phyloP scores from a whole-genome alignment of 2,113 vertebrate species.

The Aix galericulata region DNA sequence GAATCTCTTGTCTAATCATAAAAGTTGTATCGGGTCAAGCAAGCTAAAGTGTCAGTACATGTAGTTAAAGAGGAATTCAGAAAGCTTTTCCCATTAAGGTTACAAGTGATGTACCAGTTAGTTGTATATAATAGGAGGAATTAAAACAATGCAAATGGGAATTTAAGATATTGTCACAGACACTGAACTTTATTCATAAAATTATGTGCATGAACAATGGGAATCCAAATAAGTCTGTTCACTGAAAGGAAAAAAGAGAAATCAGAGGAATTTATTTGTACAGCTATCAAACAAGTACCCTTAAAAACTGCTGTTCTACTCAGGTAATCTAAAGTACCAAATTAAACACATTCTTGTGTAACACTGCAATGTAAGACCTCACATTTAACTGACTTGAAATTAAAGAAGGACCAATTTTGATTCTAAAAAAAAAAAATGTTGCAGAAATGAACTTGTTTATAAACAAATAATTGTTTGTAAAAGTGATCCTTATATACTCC shows the following conservation, averaged over 20 bases:
- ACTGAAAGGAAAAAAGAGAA: not conserved
- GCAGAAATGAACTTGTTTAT: not conserved
- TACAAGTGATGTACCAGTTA: not conserved
- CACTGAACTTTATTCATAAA: not conserved
- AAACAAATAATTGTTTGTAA: not conserved
- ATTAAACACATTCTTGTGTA: not conserved
- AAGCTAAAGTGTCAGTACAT: slow-evolving; percentile 38
- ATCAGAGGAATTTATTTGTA: not conserved
- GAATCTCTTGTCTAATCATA: slow-evolving; percentile 64
- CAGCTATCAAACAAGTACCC: not conserved
- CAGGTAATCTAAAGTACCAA: not conserved
- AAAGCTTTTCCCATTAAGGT: slow-evolving; percentile 7
- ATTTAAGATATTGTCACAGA: not conserved
- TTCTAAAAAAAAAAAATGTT: not conserved
- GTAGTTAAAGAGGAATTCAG: slow-evolving; percentile 35
- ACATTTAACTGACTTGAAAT: not conserved
- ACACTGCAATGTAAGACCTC: not conserved
- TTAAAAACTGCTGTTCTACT: not conserved
- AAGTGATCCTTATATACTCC: not conserved
- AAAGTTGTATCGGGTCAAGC: slow-evolving; percentile 41
- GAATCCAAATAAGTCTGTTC: not conserved
- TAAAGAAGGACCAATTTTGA: not conserved
- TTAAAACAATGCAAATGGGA: not conserved
- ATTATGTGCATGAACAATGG: not conserved
- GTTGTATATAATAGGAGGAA: not conserved